Base-by-base conservation (phyloP, 53 echinoderm and acorn worm species). In the Henricia sp. region DNA sequence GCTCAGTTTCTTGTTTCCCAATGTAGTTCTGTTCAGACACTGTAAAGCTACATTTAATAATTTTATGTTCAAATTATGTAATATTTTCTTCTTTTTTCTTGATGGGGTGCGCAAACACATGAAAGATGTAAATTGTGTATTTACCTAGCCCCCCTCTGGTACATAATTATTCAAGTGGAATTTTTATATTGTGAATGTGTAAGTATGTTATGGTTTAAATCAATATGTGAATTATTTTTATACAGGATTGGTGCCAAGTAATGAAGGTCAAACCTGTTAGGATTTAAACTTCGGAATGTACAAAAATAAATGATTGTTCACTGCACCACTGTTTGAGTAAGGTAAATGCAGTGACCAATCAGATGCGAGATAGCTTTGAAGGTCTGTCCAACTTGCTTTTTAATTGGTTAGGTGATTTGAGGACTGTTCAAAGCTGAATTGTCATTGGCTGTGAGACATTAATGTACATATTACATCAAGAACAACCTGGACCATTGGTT, bases 231-330 rank as follows among this genome's bases (percentile, higher is more conserved):
- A 2, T 64, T 80, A 58, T 33, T 48, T 58, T 80, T 80, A 37
- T 48, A 80, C 80, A 80, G 60, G 80, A 80, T 41, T 64, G 63
- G 76, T 76, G 76, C 76, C 39, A 41, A 57, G 59, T n/a, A 42
- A 23, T 76, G 58, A 63, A 27, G 64, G 33, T 63, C 63, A 64
- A 33, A 48, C 63, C 46, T 80, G 63, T 80, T 80, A 23, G 29
- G 44, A 44, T 48, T 63, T 77, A 21, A 59, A 78, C 17, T 16
- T 27, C 17, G 24, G n/a, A n/a, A n/a, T n/a, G n/a, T n/a, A n/a
- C n/a, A n/a, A n/a, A n/a, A n/a, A n/a, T n/a, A n/a, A n/a, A n/a
- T 57, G 77, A 60, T 76, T 76, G 77, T 42, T 76, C 60, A 76
- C 74, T 74, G 21, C 25, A 4, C 34, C n/a, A n/a, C 21, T n/a